Percentiles rank a stretch among this genome's conserved stretches.
Evolutionary conservation across 1,140 invertebrate species (phyloP).

Genomic region (Aphelenchoides fujianensis): DNA sequence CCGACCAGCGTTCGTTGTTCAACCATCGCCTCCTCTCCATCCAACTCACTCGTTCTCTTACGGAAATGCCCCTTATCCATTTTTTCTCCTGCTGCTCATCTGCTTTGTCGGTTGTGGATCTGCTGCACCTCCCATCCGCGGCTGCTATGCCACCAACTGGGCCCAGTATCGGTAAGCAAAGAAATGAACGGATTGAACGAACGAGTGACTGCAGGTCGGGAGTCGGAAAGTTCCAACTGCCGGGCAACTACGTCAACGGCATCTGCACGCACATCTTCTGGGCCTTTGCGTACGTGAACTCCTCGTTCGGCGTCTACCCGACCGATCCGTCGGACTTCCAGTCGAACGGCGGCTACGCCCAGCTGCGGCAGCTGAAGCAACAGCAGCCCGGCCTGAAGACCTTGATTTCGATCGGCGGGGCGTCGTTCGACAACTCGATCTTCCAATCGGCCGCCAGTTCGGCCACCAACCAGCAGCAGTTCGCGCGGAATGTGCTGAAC

Average conservation of each 20-base stretch:
- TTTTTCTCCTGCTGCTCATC: neutral
- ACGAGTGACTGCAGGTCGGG: no score
- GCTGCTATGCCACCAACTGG: conserved; percentile 25
- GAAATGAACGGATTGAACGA: no score
- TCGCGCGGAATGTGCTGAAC: conserved; percentile 87
- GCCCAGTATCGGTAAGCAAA: conserved; percentile 28
- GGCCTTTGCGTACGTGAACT: conserved; percentile 19
- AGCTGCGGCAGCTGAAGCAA: conserved; percentile 13
- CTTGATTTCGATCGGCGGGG: conserved; percentile 21
- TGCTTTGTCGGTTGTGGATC: neutral
- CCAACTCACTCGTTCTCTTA: no score
- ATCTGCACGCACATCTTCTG: conserved; percentile 31
- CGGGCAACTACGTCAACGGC: conserved; percentile 10
- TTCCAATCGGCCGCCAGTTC: conserved; percentile 2
- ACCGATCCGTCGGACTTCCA: conserved; percentile 14
- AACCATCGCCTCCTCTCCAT: no score
- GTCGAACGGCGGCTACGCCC: neutral
- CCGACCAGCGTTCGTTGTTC: no score
- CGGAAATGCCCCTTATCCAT: neutral
- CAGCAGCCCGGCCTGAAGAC: conserved; percentile 18
- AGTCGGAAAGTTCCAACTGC: conserved; percentile 11
- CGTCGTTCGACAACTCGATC: neutral
- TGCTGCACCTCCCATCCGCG: neutral
- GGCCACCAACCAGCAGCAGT: conserved; percentile 65
- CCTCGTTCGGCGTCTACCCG: neutral